Conservation (phyloP, 2,888 invertebrate genomes). For the Caenorhabditis sulstoni region DNA sequence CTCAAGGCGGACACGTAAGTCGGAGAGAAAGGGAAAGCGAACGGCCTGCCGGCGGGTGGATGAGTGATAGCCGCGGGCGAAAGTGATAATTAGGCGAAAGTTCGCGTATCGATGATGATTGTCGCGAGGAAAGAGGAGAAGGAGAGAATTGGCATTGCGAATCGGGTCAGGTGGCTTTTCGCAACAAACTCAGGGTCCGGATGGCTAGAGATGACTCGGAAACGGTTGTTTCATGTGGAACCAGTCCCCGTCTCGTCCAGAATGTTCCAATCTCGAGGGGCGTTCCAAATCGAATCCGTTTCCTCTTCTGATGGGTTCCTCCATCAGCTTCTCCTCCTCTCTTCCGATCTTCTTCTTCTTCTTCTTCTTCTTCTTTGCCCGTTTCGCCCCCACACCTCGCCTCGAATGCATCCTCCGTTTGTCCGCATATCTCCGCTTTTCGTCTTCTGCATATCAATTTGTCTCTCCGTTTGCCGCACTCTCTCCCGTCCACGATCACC, state of each 20-base stretch:
- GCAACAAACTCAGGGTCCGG: no score
- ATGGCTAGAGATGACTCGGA: no score
- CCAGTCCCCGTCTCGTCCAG: no score
- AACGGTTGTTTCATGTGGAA: no score
- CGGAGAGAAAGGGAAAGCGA: constrained; percentile 4
- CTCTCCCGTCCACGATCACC: constrained; percentile 38
- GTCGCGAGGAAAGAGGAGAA: neutral
- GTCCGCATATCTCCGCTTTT: constrained; percentile 37
- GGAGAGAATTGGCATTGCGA: constrained; percentile 11
- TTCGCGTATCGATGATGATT: constrained; percentile 37
- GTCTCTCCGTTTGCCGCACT: constrained; percentile 20
- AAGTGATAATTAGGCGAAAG: constrained; percentile 61
- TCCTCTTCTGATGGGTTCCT: neutral
- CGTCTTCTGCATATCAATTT: constrained; percentile 47
- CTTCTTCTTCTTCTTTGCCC: neutral
- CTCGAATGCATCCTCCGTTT: constrained; percentile 13
- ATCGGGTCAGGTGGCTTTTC: constrained; percentile 39
- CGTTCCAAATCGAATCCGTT: no score
- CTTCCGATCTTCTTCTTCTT: neutral
- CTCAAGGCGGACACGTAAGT: constrained; percentile 86
- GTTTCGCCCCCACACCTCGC: constrained; percentile 21
- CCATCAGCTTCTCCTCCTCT: neutral
- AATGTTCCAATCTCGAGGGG: no score
- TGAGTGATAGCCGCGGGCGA: constrained; percentile 32
- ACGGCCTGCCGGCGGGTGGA: neutral